Conservation (phyloP, 2,888 invertebrate genomes). For the Seira ritae region DNA sequence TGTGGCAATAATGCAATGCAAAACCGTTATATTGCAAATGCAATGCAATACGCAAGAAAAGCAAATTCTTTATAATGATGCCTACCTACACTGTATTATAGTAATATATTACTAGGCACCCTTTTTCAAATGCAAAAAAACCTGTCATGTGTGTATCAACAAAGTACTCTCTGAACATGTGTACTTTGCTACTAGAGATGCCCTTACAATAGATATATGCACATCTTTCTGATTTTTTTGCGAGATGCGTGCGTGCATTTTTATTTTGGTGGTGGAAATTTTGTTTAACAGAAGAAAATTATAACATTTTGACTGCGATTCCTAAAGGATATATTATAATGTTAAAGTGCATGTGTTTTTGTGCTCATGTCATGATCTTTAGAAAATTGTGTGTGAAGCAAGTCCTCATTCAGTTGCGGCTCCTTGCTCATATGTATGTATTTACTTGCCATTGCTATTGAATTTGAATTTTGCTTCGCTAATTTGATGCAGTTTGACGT, state of each 20-base stretch:
- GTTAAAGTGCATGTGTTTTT: neutral
- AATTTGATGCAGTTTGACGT: too few relatives aligned
- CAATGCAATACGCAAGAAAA: neutral
- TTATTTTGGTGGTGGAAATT: too few relatives aligned
- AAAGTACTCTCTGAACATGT: neutral
- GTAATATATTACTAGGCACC: neutral
- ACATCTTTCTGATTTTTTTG: neutral
- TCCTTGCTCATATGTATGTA: too few relatives aligned
- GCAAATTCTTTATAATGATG: too few relatives aligned
- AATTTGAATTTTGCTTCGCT: too few relatives aligned
- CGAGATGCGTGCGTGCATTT: too few relatives aligned
- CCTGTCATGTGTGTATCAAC: neutral
- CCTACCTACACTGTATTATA: neutral
- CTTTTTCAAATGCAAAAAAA: neutral
- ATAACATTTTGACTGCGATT: too few relatives aligned
- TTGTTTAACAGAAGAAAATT: too few relatives aligned
- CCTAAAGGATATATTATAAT: too few relatives aligned
- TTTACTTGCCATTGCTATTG: too few relatives aligned
- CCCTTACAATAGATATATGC: neutral
- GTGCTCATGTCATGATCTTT: conserved; percentile 1
- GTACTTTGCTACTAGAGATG: neutral
- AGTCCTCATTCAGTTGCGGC: neutral
- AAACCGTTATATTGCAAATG: too few relatives aligned
- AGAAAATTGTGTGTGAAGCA: neutral
- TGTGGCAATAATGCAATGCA: conserved; percentile 35